Base-by-base conservation (phyloP, 2,113 vertebrate genomes). In the Corythaeola cristata region DNA sequence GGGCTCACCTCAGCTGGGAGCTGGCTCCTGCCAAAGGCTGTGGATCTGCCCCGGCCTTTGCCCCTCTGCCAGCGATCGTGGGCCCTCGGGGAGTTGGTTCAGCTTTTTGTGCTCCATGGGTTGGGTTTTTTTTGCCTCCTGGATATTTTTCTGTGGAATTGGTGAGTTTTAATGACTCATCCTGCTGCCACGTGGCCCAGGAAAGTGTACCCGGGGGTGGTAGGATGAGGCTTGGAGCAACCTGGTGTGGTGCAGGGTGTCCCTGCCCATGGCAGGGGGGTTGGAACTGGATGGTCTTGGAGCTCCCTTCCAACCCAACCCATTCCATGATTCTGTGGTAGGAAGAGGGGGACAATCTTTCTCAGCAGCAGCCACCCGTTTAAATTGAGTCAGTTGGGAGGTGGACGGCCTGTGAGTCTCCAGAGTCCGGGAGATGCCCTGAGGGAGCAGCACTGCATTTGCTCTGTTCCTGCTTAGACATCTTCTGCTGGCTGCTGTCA, bases 1-100 rank as follows among this genome's bases (percentile, higher is more conserved):
- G 8, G 5, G 0, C 32, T 73, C 18, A 7, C 39, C 26, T 37
- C 30, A 6, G 0, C 19, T 8, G 8, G 60, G 41, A 41, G 15
- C 2, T 27, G 5, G 33, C 24, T 15, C 9, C 41, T 41, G 44
- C 71, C 20, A 9, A 5, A 28, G 45, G 14, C 9, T 3, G 7
- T 11, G 2, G 37, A 19, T 11, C 6, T 39, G 39, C 39, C 39
- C 39, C 39, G 39, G 0, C 3, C 44, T 45, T 35, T 10, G 37
- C 20, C 0, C 52, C 56, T 44, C 45, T 19, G 47, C n/a, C n/a
- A n/a, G n/a, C n/a, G 26, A 12, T 26, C 5, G 2, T 15, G 41
- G 20, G 20, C 20, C 21, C 58, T 44, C 2, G 3, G 39, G 15
- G 58, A 26, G 21, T 5, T 9, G 33, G 8, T 55, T 35, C 37